Conservation (phyloP, 2,113 vertebrate genomes). For the Psilopsiagon aymara region DNA sequence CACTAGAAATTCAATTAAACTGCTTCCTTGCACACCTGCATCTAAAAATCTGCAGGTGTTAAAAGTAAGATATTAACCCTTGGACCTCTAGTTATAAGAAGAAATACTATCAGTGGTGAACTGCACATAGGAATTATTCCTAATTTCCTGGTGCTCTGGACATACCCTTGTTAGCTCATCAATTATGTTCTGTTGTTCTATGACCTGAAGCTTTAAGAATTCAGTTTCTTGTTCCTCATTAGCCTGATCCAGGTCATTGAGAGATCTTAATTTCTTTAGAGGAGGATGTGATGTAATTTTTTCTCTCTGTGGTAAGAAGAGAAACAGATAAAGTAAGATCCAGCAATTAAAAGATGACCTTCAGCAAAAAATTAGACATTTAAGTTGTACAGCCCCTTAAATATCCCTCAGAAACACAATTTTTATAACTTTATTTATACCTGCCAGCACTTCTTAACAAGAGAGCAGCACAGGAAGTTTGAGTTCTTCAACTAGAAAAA, state of each 20-base stretch:
- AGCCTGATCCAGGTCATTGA: constrained; percentile 97
- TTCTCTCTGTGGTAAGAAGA: constrained; percentile 84
- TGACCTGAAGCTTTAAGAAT: constrained; percentile 96
- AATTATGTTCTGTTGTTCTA: constrained; percentile 95
- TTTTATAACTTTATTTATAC: background rate
- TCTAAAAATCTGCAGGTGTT: background rate
- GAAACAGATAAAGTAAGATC: background rate
- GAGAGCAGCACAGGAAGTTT: background rate
- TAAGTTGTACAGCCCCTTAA: background rate
- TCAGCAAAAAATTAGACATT: background rate
- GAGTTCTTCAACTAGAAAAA: background rate
- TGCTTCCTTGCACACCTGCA: background rate
- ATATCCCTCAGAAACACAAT: background rate
- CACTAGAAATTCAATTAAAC: background rate
- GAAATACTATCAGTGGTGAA: background rate
- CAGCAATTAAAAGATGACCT: background rate
- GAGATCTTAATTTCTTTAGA: constrained; percentile 94
- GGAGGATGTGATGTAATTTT: constrained; percentile 93
- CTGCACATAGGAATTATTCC: background rate
- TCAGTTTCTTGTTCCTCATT: constrained; percentile 97
- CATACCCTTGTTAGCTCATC: constrained; percentile 86
- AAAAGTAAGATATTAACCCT: background rate
- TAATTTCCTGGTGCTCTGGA: background rate
- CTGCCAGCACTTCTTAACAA: background rate
- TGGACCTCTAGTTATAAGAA: background rate